A percentile compares a stretch with the other conserved stretches of the same genome.
These are phyloP conservation scores for Nomada hirtipes DNA, from an alignment of 2,888 invertebrate species.

Conservation along the genomic window DNA sequence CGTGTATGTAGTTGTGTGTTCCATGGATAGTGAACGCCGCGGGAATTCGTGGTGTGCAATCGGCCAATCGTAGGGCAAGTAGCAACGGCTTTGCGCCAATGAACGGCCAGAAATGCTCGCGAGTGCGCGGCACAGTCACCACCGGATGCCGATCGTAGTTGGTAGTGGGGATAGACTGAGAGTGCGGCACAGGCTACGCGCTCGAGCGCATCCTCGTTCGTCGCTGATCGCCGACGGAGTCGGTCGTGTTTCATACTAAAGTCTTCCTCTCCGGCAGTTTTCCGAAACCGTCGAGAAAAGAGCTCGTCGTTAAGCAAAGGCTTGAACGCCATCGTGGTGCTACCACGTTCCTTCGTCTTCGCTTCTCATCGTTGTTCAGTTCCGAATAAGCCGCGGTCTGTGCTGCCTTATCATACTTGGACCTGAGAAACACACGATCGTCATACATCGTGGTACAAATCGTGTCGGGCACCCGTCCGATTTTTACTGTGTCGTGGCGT, in stretches of 20 bases:
- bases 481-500: constrained; percentile 43
- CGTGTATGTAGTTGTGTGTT: constrained; percentile 33
- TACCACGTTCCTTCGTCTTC: constrained; percentile 29
- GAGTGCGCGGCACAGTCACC: constrained; percentile 74
- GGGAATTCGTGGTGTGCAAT: constrained; percentile 61
- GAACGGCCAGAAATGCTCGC: constrained; percentile 55
- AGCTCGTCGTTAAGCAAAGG: constrained; percentile 40
- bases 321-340: constrained; percentile 46
- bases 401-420: constrained; percentile 27
- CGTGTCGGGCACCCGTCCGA: constrained; percentile 42
- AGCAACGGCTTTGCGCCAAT: constrained; percentile 67
- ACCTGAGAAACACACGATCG: constrained; percentile 8
- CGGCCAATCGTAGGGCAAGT: constrained; percentile 61
- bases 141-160: constrained; percentile 67
- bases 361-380: constrained; percentile 23
- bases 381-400: constrained; percentile 40
- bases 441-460: constrained; percentile 27
- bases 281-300: constrained; percentile 37
- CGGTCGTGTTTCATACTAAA: constrained; percentile 77
- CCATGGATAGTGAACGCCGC: constrained; percentile 62
- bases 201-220: constrained; percentile 81
- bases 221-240: constrained; percentile 80
- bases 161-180: constrained; percentile 76
- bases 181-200: constrained; percentile 80
- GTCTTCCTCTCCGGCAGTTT: constrained; percentile 51